Conservation (phyloP, 2,888 invertebrate species). For the Arge pagana region DNA sequence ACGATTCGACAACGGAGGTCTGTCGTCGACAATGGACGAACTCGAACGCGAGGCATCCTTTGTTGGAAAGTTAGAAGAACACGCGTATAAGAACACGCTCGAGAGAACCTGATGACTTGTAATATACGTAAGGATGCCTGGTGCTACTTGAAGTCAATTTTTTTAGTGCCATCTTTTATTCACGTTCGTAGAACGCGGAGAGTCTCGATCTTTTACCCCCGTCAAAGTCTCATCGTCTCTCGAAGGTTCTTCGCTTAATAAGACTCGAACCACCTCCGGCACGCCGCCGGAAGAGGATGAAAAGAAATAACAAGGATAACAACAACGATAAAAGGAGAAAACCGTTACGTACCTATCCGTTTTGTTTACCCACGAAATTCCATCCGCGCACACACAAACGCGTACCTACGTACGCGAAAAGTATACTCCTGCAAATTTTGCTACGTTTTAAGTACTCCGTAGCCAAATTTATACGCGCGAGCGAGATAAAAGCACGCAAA, state of each 20-base stretch:
- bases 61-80: slow-evolving; percentile 30
- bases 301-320: too few relatives aligned
- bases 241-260: slow-evolving; percentile 1
- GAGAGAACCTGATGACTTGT: slow-evolving; percentile 14
- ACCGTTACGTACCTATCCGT: too few relatives aligned
- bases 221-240: too few relatives aligned
- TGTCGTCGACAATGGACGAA: slow-evolving; percentile 45
- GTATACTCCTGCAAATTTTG: too few relatives aligned
- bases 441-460: too few relatives aligned
- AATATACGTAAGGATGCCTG: slow-evolving; percentile 8
- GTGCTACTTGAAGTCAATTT: slow-evolving; percentile 14
- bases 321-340: too few relatives aligned
- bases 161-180: slow-evolving; percentile 7
- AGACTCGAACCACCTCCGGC: too few relatives aligned
- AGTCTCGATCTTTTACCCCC: not conserved
- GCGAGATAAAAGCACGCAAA: not conserved
- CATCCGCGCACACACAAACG: too few relatives aligned
- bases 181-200: not conserved
- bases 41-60: slow-evolving; percentile 42
- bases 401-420: too few relatives aligned
- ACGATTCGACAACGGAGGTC: slow-evolving; percentile 43
- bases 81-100: slow-evolving; percentile 4
- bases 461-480: too few relatives aligned
- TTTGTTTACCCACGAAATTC: too few relatives aligned
- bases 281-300: too few relatives aligned